Percentiles rank a stretch among this genome's conserved stretches.
Evolutionary conservation across 2,797 vertebrate genomes (phyloP).

Genomic region (Rhodeus uyekii): DNA sequence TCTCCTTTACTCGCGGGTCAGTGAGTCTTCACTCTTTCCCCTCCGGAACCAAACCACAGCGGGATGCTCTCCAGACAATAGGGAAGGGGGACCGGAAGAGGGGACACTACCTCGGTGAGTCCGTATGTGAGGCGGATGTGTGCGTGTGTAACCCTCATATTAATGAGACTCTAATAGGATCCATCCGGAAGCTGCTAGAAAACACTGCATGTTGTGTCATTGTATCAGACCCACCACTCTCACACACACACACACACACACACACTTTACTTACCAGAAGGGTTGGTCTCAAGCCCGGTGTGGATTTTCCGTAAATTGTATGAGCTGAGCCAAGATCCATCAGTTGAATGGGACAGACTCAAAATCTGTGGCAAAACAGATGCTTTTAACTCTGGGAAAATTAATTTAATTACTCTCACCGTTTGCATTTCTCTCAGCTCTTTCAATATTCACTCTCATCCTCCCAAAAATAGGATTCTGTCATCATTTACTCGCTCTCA

Average conservation of each 20-base stretch:
- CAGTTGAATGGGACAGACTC: conserved; percentile 89
- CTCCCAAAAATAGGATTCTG: not conserved
- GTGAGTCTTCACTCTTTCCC: conserved; percentile 64
- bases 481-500: not conserved
- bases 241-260: conserved; percentile 44
- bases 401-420: not conserved
- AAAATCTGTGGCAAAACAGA: conserved; percentile 78
- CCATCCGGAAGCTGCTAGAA: conserved; percentile 65
- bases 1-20: conserved; percentile 65
- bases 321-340: conserved; percentile 91
- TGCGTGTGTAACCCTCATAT: conserved; percentile 51
- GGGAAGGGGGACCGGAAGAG: conserved; percentile 44
- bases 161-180: conserved; percentile 72
- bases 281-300: conserved; percentile 81
- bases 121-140: conserved; percentile 33
- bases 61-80: conserved; percentile 63
- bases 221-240: conserved; percentile 56
- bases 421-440: not conserved
- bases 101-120: conserved; percentile 45
- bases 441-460: not conserved
- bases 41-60: conserved; percentile 65
- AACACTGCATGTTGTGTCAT: conserved; percentile 62
- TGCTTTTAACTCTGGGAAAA: conserved; percentile 2
- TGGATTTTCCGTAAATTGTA: conserved; percentile 91
- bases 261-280: conserved; percentile 78